phyloP scores from a whole-genome alignment of 2,888 invertebrate species.

The Acrobeloides nanus region DNA sequence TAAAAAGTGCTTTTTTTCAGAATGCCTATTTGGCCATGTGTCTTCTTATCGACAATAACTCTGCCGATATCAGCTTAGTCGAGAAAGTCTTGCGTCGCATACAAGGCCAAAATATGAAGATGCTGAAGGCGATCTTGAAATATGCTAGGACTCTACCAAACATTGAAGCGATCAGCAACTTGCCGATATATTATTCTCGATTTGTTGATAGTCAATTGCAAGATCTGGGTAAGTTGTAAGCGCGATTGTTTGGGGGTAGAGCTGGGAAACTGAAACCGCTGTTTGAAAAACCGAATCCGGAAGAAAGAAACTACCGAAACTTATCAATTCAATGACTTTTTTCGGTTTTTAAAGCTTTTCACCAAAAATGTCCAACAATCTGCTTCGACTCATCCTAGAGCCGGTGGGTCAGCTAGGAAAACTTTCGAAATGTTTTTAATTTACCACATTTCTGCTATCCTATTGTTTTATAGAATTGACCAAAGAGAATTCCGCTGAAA shows the following conservation, averaged over 20 bases:
- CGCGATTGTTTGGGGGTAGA: too few relatives aligned
- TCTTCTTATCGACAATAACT: slow-evolving; percentile 9
- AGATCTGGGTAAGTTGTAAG: neutral
- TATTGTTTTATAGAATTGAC: too few relatives aligned
- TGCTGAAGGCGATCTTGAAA: slow-evolving; percentile 8
- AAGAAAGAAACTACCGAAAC: too few relatives aligned
- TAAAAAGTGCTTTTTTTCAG: slow-evolving; percentile 3
- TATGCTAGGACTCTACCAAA: slow-evolving; percentile 9
- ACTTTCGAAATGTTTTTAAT: neutral
- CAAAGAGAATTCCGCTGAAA: slow-evolving; percentile 2
- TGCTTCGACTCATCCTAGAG: neutral
- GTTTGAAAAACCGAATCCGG: too few relatives aligned
- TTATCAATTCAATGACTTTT: too few relatives aligned
- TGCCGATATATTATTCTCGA: slow-evolving; percentile 8
- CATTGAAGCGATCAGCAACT: slow-evolving; percentile 5
- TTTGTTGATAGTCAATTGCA: slow-evolving; percentile 6
- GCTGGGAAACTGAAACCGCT: too few relatives aligned
- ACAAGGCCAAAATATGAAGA: slow-evolving; percentile 5
- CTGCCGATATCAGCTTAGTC: slow-evolving; percentile 7
- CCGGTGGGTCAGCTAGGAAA: neutral
- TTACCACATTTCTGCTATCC: neutral
- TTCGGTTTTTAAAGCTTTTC: too few relatives aligned
- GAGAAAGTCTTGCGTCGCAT: slow-evolving; percentile 10
- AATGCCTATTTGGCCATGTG: slow-evolving; percentile 8
- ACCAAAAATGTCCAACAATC: too few relatives aligned